Evolutionary conservation across 2,888 invertebrate genomes (phyloP), one percentile per base, ranked within the genome.

Genomic region (Adelphocoris suturalis): DNA sequence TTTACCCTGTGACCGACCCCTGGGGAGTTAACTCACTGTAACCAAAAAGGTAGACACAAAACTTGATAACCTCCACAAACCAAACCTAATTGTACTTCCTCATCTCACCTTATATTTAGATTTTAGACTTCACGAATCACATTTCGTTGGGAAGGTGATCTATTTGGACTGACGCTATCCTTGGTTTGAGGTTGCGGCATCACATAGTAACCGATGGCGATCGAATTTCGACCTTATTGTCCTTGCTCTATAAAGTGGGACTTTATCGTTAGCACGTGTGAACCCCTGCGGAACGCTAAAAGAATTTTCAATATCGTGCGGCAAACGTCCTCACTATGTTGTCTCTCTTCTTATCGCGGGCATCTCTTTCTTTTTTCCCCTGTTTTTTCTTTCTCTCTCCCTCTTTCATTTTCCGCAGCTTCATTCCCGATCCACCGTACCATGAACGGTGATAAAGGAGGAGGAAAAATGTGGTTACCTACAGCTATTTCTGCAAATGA

Each of bases 291-390:
- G 86, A 47, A 75, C 86, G 75, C 86, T 86, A 68, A 47, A 86
- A 86, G 86, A 86, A 86, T 86, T 75, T 86, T 86, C 86, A 86
- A 86, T 86, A 86, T 86, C 75, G 46, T 16, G 75, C 82, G 19
- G 27, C 82, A 82, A 52, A 68, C 68, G 68, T 12, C 27, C 23
- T 23, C 23, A 19, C 52, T 23, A 27, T 68, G 23, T 68, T 68
- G 68, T 68, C 23, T 23, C 68, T 68, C 68, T 68, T 23, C 19
- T 68, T 68, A 68, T 68, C 68, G 2, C 23, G 12, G 19, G 12
- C 48, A 52, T 82, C 52, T 48, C 37, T 55, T 82, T 52, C 82
- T 82, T 37, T 52, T 16, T 81, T 16, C 13, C 28, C 14, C 9
- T 81, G 19, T 81, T 19, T n/a, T 81, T 19, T 47, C 47, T 75